These are phyloP conservation scores for Callimorpha dominula DNA, from an alignment of 2,888 invertebrate genomes.

Conservation along the genomic window DNA sequence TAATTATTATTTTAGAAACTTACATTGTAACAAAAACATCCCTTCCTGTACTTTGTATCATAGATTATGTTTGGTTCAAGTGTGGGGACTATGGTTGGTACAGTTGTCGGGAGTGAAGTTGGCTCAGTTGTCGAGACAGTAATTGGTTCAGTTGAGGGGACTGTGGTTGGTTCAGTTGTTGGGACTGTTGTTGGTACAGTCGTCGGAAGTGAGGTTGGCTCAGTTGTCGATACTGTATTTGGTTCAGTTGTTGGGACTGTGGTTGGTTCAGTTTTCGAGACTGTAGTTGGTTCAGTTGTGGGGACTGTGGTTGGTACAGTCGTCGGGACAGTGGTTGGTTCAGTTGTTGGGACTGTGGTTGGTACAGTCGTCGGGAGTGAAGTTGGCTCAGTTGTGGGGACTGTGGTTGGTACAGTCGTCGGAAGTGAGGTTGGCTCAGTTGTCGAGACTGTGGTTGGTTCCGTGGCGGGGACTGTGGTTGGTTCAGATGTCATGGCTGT, in stretches of 20 bases:
- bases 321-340: background rate
- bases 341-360: no score
- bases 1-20: constrained; percentile 9
- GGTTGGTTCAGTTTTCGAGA: background rate
- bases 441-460: background rate
- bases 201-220: background rate
- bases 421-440: background rate
- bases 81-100: background rate
- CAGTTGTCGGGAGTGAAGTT: background rate
- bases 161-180: background rate
- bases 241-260: background rate
- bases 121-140: background rate
- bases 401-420: background rate
- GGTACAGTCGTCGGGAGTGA: no score
- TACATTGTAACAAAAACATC: constrained; percentile 27
- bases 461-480: background rate
- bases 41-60: background rate
- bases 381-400: no score
- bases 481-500: background rate
- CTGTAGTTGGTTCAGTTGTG: background rate
- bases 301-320: background rate
- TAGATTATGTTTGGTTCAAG: background rate
- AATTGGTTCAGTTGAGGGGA: background rate
- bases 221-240: background rate
- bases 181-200: background rate